Evolutionary conservation across 2,113 vertebrate species (phyloP), one percentile per base, ranked within the genome.

Genomic region (Sardina pilchardus): DNA sequence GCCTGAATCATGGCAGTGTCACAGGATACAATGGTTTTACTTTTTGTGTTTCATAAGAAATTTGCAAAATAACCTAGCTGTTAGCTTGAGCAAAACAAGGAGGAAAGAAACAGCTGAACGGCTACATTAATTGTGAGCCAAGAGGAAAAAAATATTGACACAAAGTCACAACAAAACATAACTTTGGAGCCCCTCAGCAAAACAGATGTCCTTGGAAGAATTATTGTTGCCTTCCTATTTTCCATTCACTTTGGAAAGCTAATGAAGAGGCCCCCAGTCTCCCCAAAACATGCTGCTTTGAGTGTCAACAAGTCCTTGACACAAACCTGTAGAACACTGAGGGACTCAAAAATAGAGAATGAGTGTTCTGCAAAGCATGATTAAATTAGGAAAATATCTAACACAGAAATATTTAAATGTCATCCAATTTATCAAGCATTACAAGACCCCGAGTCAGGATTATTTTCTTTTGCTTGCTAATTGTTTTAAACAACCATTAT

Each of bases 281-380:
- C 50, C 45, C 56, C 83, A 81, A 56, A 86, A 75, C 34, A 48
- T 81, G 30, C 90, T 82, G 53, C 43, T 81, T 63, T 82, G 45
- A 75, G 47, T 34, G 85, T 85, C 78, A 89, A 86, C 81, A 84
- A 36, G 81, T 26, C n/a, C 56, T 80, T 82, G 84, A 26, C 87
- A 24, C 81, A 86, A 82, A 24, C 7, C 30, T 36, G 16, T 36
- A 34, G 71, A 78, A 36, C 34, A 78, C 14, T 17, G 3, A 39
- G 26, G 12, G 1, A 78, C 14, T 78, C 30, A 14, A 14, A 36
- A 78, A 17, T 7, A 78, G 10, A 30, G 30, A 8, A 26, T 78
- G 30, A 78, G 34, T 78, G 71, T 78, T 78, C 71, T 78, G 71
- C 34, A 14, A 36, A 36, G 30, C 4, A 26, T 75, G 16, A 75